These are phyloP conservation scores for Pristiophorus japonicus DNA, from an alignment of 2,113 vertebrate species.

Conservation along the genomic window DNA sequence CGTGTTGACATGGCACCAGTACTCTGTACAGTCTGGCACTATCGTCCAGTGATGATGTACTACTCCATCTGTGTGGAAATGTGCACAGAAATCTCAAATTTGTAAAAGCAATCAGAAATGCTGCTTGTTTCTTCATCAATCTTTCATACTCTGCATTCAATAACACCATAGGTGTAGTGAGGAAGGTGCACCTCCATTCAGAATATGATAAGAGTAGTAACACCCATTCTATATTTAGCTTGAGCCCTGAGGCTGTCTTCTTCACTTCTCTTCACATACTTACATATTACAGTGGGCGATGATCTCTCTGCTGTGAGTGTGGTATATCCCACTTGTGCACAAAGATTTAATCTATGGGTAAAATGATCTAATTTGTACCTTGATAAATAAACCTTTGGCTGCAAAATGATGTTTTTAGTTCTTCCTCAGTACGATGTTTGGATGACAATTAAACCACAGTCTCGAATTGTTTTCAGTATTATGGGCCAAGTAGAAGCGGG, in stretches of 20 bases:
- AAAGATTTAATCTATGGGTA: background rate
- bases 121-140: background rate
- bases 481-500: background rate
- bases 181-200: background rate
- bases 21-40: background rate
- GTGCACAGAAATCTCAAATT: background rate
- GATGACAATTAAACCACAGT: background rate
- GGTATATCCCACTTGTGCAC: background rate
- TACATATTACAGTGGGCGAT: background rate
- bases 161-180: background rate
- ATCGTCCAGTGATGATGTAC: background rate
- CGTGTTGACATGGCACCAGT: background rate
- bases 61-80: background rate
- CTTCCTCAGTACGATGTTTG: background rate
- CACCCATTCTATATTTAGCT: background rate
- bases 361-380: background rate
- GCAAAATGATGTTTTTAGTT: background rate
- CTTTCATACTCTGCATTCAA: background rate
- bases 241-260: background rate
- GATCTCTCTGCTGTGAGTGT: too few relatives aligned
- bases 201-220: background rate
- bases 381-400: background rate
- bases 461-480: background rate
- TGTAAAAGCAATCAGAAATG: background rate
- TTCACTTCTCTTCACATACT: background rate